phyloP scores from a whole-genome alignment of 2,888 invertebrate species.

The Sinelater perroti region DNA sequence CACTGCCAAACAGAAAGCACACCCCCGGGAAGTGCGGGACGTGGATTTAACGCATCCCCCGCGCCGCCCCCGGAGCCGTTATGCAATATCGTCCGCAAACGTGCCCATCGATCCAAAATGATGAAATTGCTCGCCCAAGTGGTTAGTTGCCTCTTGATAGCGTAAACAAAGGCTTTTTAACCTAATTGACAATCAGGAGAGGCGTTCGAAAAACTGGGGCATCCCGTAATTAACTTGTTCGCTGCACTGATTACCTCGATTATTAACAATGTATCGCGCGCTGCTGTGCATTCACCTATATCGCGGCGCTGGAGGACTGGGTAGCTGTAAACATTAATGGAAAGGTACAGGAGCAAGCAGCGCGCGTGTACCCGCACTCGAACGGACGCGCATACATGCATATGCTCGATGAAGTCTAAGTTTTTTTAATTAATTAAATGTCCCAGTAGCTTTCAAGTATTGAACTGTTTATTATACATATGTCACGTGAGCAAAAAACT shows the following conservation, averaged over 20 bases:
- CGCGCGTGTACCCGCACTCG: too few relatives aligned
- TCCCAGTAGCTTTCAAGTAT: too few relatives aligned
- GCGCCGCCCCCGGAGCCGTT: too few relatives aligned
- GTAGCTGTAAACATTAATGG: constrained; percentile 13
- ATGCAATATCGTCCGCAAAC: not conserved
- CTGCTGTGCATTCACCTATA: constrained; percentile 21
- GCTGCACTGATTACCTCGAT: constrained; percentile 34
- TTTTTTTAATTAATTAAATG: constrained; percentile 17
- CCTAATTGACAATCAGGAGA: constrained; percentile 35
- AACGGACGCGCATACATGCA: too few relatives aligned
- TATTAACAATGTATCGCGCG: constrained; percentile 33
- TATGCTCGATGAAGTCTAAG: too few relatives aligned
- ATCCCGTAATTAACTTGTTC: constrained; percentile 34
- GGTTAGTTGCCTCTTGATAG: constrained; percentile 32
- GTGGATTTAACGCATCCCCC: too few relatives aligned
- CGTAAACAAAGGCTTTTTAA: constrained; percentile 35
- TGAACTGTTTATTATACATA: too few relatives aligned
- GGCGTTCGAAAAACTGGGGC: constrained; percentile 30
- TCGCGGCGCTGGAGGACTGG: too few relatives aligned
- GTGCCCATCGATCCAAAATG: constrained; percentile 26
- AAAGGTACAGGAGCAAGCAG: too few relatives aligned
- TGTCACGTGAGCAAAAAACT: too few relatives aligned
- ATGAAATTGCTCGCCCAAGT: constrained; percentile 30
- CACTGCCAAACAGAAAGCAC: not conserved
- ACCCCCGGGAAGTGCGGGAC: not conserved